Conservation (phyloP, 2,888 invertebrate species). For the Perizoma flavofasciatum region DNA sequence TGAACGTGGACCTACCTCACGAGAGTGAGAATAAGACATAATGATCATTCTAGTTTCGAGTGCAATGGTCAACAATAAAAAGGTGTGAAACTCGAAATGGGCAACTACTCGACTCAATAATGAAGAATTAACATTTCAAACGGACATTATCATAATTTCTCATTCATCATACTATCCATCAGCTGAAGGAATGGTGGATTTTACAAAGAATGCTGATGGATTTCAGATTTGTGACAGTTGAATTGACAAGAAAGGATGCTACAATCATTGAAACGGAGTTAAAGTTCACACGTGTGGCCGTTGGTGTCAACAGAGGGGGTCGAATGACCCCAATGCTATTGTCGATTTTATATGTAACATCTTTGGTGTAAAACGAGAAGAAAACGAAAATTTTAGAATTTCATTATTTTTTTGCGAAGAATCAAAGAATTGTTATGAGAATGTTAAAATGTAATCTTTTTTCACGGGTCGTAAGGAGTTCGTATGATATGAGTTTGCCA, state of each 20-base stretch:
- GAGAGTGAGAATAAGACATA: slow-evolving; percentile 9
- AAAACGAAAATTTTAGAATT: background rate
- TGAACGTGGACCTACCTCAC: background rate
- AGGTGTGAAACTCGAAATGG: slow-evolving; percentile 64
- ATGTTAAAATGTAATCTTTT: too few species aligned
- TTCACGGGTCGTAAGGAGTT: too few species aligned
- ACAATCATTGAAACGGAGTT: slow-evolving; percentile 57
- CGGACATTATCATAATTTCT: slow-evolving; percentile 71
- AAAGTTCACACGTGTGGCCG: slow-evolving; percentile 78
- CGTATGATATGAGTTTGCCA: too few species aligned
- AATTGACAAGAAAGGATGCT: slow-evolving; percentile 64
- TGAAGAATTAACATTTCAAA: slow-evolving; percentile 77
- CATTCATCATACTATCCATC: slow-evolving; percentile 76
- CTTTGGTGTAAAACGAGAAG: slow-evolving; percentile 7
- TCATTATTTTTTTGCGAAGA: background rate
- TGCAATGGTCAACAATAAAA: slow-evolving; percentile 40
- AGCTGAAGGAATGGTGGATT: slow-evolving; percentile 65
- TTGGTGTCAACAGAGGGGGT: slow-evolving; percentile 60
- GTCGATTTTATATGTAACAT: slow-evolving; percentile 25
- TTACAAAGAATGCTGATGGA: slow-evolving; percentile 56
- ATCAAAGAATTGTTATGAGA: too few species aligned
- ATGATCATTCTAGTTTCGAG: slow-evolving; percentile 25
- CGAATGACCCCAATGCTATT: slow-evolving; percentile 36
- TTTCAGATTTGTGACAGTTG: slow-evolving; percentile 76
- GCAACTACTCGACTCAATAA: slow-evolving; percentile 62